A percentile compares a stretch with the other conserved stretches of the same genome.
Evolutionary conservation across 2,797 vertebrate species (phyloP).

Genomic region (Spinus olivaceus): DNA sequence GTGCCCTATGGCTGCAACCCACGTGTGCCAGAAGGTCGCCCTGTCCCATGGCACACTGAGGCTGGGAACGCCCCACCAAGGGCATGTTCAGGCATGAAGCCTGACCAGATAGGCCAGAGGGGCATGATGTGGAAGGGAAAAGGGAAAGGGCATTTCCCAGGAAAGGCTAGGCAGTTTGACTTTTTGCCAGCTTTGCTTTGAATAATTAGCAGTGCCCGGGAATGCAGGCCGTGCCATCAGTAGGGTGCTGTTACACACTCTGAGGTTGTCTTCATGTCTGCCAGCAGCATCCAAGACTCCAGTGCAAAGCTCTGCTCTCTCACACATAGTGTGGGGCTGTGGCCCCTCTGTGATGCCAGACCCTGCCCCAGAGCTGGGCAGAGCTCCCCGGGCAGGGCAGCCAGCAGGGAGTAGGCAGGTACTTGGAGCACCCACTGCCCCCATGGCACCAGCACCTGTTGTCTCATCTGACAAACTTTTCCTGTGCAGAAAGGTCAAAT

Average conservation of each 20-base stretch:
- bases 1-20: neutral
- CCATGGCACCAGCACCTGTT: rapidly evolving
- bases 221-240: neutral
- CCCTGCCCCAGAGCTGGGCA: neutral
- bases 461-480: neutral
- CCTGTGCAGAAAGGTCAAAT: neutral
- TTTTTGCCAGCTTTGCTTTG: neutral
- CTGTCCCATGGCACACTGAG: rapidly evolving
- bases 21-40: neutral
- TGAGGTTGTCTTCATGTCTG: conserved; percentile 26
- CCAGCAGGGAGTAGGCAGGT: neutral
- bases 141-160: neutral
- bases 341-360: neutral
- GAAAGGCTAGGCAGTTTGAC: neutral
- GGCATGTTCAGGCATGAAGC: neutral
- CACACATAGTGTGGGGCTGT: rapidly evolving
- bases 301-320: neutral
- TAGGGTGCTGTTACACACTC: neutral
- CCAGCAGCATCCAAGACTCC: conserved; percentile 26
- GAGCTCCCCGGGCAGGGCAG: neutral
- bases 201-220: neutral
- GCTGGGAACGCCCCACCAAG: rapidly evolving
- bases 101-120: neutral
- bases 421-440: rapidly evolving
- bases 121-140: neutral